Base-by-base conservation (phyloP, 2,888 invertebrate species). In the Cephus runcator region DNA sequence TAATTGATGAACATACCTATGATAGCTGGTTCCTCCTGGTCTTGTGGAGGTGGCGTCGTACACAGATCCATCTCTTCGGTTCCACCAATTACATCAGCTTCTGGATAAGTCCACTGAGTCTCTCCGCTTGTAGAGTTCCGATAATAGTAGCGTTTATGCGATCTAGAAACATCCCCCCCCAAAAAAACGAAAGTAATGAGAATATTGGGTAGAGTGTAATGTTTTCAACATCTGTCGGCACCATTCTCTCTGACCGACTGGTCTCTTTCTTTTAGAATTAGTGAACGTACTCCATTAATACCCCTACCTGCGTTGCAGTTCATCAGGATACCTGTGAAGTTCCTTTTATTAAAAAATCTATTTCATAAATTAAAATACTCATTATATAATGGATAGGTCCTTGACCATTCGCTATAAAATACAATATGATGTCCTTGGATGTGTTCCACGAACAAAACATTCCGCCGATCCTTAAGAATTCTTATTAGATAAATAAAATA, bases 121-220 rank as follows among this genome's bases (percentile, higher is more conserved):
- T 93, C 93, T 68, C 94, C 94, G 35, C 93, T 94, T 81, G 89
- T 88, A 81, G 92, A 89, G 90, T 95, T 94, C 88, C 93, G 93
- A 92, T 95, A 95, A 93, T 93, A 95, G 92, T 95, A 95, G 84
- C 94, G 93, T 92, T 94, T 94, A 93, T 94, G 93, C 86, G 92
- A 92, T 92, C 95, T 95, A 93, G 91, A 89, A 89, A 86, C 88
- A 89, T 83, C 85, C 88, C 87, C 87, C 87, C 87, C 88, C 81
- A 75, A 73, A 79, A 73, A 81, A 82, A 79, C 31, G 36, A 30
- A 40, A 74, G 9, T 69, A 69, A 34, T 76, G 36, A 78, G 73
- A 83, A 82, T 78, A 80, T 80, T 76, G 77, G 79, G 79, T 78
- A 81, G 73, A 73, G n/a, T 78, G 71, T 34, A 75, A 78, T 73